phyloP scores from a whole-genome alignment of 1,140 invertebrate genomes.

The Euglossa dilemma region DNA sequence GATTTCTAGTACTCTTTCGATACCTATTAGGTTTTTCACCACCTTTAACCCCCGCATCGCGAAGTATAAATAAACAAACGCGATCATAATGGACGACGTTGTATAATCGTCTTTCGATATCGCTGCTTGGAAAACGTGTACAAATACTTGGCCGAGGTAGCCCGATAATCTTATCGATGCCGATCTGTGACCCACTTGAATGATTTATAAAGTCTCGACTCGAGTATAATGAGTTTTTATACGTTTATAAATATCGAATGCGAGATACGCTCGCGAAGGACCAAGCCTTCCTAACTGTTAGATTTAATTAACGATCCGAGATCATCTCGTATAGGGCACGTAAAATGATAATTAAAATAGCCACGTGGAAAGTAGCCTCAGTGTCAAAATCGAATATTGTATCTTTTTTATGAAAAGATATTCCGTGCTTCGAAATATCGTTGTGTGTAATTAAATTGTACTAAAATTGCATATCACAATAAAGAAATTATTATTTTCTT shows the following conservation, averaged over 20 bases:
- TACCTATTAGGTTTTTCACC: neutral
- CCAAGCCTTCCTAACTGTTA: neutral
- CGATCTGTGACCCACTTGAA: conserved; percentile 34
- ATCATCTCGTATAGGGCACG: neutral
- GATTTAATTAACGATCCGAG: neutral
- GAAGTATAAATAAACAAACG: conserved; percentile 13
- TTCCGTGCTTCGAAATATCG: too few relatives aligned
- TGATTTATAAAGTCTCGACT: conserved; percentile 31
- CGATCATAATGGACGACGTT: neutral
- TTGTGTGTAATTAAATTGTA: too few relatives aligned
- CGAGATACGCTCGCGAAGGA: neutral
- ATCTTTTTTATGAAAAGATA: too few relatives aligned
- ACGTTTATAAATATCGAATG: neutral
- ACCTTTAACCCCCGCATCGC: neutral
- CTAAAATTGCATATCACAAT: too few relatives aligned
- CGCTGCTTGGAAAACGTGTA: neutral
- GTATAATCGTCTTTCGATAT: conserved; percentile 24
- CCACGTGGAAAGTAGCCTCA: too few relatives aligned
- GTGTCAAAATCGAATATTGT: too few relatives aligned
- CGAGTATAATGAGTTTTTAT: conserved; percentile 22
- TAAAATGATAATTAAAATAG: neutral
- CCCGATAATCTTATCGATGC: conserved; percentile 23
- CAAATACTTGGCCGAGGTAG: conserved; percentile 1
- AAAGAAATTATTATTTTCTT: too few relatives aligned
- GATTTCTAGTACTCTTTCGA: neutral